phyloP scores from a whole-genome alignment of 2,888 invertebrate species.

The Drosophila cognata region DNA sequence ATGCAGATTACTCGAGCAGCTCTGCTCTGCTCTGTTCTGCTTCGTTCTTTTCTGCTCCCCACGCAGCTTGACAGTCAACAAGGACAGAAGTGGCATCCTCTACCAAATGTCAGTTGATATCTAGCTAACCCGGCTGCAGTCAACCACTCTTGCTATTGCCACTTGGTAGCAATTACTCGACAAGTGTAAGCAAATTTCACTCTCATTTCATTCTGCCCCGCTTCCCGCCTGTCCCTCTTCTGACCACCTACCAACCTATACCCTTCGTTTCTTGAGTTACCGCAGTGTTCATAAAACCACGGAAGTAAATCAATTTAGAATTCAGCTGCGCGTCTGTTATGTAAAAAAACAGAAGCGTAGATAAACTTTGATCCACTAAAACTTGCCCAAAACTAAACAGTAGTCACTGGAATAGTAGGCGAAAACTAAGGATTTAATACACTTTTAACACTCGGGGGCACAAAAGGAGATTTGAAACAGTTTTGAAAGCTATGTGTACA shows the following conservation, averaged over 20 bases:
- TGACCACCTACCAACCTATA: neutral
- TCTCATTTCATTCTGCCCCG: slow-evolving; percentile 22
- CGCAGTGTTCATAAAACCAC: slow-evolving; percentile 19
- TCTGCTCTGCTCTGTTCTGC: neutral
- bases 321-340: slow-evolving; percentile 10
- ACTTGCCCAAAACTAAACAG: neutral
- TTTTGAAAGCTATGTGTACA: neutral
- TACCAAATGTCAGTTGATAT: slow-evolving; percentile 8
- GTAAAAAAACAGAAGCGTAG: neutral
- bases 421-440: neutral
- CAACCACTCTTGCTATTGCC: slow-evolving; percentile 58
- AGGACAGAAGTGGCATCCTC: slow-evolving; percentile 2
- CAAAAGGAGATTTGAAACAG: neutral
- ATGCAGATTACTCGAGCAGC: slow-evolving; percentile 23
- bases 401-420: neutral
- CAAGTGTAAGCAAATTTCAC: slow-evolving; percentile 77
- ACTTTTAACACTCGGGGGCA: neutral
- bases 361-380: neutral
- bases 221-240: neutral
- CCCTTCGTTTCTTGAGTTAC: neutral
- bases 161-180: slow-evolving; percentile 75
- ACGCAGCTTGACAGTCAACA: slow-evolving; percentile 17
- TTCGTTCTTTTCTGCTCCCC: neutral
- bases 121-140: slow-evolving; percentile 14
- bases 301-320: slow-evolving; percentile 23